A percentile compares a stretch with the other conserved stretches of the same genome.
These are phyloP conservation scores for Psittacula echo DNA, from an alignment of 2,797 vertebrate genomes.

Conservation along the genomic window DNA sequence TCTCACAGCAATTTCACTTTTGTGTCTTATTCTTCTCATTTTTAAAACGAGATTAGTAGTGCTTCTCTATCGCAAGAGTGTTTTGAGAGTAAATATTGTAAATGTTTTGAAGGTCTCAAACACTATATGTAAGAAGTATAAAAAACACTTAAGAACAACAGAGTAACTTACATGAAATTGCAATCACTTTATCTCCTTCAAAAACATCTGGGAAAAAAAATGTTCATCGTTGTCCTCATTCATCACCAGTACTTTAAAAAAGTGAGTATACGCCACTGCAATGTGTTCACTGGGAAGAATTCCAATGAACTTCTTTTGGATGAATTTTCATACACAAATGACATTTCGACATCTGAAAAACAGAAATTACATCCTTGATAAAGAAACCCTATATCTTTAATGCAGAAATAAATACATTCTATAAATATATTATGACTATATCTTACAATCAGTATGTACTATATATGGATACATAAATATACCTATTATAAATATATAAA, in stretches of 20 bases:
- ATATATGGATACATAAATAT: background rate
- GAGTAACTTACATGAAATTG: background rate
- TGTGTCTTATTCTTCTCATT: background rate
- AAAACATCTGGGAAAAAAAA: background rate
- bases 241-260: background rate
- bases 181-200: background rate
- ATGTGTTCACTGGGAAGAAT: background rate
- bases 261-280: background rate
- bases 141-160: background rate
- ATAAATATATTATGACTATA: background rate
- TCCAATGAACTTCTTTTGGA: background rate
- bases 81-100: background rate
- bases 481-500: background rate
- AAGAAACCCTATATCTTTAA: background rate
- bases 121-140: background rate
- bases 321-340: background rate
- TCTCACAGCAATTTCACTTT: background rate
- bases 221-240: background rate
- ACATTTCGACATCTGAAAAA: background rate
- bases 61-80: background rate
- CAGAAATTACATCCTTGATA: background rate
- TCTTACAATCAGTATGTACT: background rate
- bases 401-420: background rate
- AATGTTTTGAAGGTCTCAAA: background rate
- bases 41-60: background rate